Evolutionary conservation across 2,797 vertebrate genomes (phyloP).

Genomic region (Petrocephalus schoutedeni): DNA sequence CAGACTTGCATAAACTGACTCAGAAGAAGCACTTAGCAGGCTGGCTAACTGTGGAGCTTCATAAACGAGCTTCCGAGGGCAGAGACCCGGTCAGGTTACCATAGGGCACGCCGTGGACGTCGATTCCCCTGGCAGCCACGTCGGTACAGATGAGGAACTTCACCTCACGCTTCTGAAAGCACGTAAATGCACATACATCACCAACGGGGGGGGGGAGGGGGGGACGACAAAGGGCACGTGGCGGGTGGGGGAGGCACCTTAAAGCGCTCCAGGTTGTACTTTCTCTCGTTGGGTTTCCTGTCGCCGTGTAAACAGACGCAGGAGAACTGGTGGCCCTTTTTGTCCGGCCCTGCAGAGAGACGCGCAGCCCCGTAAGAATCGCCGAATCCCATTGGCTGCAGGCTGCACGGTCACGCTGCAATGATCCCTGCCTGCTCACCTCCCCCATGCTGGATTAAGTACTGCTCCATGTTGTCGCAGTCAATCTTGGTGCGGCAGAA

Average conservation of each 20-base stretch:
- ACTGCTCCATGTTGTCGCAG: slow-evolving; percentile 95
- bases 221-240: background rate
- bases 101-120: slow-evolving; percentile 87
- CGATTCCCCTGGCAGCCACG: slow-evolving; percentile 95
- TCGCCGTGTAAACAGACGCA: slow-evolving; percentile 97
- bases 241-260: slow-evolving; percentile 70
- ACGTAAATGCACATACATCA: background rate
- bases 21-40: background rate
- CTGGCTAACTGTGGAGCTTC: background rate
- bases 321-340: slow-evolving; percentile 85
- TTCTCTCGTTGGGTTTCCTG: slow-evolving; percentile 90
- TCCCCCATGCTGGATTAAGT: slow-evolving; percentile 91
- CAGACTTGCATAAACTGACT: background rate
- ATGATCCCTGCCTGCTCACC: slow-evolving; percentile 55
- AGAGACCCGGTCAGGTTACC: slow-evolving; percentile 59
- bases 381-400: background rate
- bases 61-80: background rate
- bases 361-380: background rate
- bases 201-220: background rate
- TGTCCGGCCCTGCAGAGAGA: slow-evolving; percentile 76
- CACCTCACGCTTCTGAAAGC: slow-evolving; percentile 79
- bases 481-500: slow-evolving; percentile 98
- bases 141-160: slow-evolving; percentile 92
- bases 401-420: background rate
- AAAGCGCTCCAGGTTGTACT: slow-evolving; percentile 90